Conservation (phyloP, 1,140 invertebrate species). For the Nephotettix cincticeps region DNA sequence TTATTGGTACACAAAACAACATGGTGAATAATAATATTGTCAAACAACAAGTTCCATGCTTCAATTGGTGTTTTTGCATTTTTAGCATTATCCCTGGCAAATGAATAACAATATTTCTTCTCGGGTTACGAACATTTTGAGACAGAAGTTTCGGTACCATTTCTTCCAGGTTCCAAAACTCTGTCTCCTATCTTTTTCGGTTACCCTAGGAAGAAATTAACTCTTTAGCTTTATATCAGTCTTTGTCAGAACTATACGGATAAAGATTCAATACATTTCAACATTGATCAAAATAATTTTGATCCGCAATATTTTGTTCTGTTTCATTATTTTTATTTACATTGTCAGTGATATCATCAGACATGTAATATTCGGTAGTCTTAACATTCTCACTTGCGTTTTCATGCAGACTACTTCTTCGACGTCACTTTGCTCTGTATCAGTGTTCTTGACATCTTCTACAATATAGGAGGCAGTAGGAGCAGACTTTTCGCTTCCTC, state of each 20-base stretch:
- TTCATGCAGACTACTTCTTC: not conserved
- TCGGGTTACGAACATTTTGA: not conserved
- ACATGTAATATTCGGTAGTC: not conserved
- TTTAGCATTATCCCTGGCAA: constrained; percentile 29
- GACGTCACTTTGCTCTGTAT: not conserved
- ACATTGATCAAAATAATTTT: constrained; percentile 9
- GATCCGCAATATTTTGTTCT: not conserved
- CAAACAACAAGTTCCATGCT: constrained; percentile 38
- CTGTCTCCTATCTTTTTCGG: not conserved
- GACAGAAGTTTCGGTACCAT: not conserved
- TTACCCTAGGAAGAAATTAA: not conserved
- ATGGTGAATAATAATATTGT: constrained; percentile 33
- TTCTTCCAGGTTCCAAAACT: not conserved
- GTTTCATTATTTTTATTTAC: not conserved
- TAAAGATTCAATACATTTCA: not conserved
- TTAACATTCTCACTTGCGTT: not conserved
- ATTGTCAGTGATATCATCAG: not conserved
- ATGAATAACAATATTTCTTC: constrained; percentile 10
- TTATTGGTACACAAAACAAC: constrained; percentile 40
- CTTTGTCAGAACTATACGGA: not conserved
- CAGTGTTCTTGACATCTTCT: not conserved
- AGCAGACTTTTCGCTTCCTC: too few species aligned
- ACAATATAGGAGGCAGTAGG: too few species aligned
- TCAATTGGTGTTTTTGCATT: constrained; percentile 33
- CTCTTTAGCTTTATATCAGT: not conserved